A percentile compares a stretch with the other conserved stretches of the same genome.
Evolutionary conservation across 2,113 vertebrate species (phyloP).

Genomic region (Gymnarchus niloticus): DNA sequence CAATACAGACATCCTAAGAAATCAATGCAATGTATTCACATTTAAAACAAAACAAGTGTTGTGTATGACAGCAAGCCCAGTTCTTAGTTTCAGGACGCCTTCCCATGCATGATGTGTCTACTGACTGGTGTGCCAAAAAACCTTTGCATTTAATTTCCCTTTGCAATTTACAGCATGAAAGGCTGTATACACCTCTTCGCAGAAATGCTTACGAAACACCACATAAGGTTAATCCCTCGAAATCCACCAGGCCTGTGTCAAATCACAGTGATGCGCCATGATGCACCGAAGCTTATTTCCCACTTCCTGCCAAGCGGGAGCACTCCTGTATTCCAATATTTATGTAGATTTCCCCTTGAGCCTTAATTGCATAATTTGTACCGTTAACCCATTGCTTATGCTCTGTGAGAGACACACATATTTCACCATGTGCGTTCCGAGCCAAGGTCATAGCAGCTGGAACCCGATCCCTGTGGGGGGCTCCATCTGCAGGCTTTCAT

Average conservation of each 20-base stretch:
- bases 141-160: conserved; percentile 32
- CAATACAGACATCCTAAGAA: background rate
- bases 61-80: conserved; percentile 20
- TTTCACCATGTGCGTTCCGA: background rate
- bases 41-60: conserved; percentile 3
- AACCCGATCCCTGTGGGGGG: background rate
- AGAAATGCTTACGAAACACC: conserved; percentile 29
- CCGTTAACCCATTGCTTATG: background rate
- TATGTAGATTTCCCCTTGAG: background rate
- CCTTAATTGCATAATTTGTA: background rate
- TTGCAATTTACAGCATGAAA: conserved; percentile 23
- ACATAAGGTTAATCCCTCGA: conserved; percentile 33
- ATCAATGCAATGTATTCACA: background rate
- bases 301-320: conserved; percentile 26
- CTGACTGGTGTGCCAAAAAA: conserved; percentile 23
- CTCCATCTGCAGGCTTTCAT: background rate
- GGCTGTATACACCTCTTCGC: conserved; percentile 16
- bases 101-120: conserved; percentile 6
- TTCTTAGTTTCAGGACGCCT: conserved; percentile 7
- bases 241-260: conserved; percentile 24
- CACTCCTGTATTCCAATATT: conserved; percentile 3
- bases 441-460: background rate
- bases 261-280: conserved; percentile 25
- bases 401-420: background rate
- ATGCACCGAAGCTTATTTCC: conserved; percentile 26